Evolutionary conservation across 2,888 invertebrate species (phyloP).

Genomic region (Oconnorella tubifera): DNA sequence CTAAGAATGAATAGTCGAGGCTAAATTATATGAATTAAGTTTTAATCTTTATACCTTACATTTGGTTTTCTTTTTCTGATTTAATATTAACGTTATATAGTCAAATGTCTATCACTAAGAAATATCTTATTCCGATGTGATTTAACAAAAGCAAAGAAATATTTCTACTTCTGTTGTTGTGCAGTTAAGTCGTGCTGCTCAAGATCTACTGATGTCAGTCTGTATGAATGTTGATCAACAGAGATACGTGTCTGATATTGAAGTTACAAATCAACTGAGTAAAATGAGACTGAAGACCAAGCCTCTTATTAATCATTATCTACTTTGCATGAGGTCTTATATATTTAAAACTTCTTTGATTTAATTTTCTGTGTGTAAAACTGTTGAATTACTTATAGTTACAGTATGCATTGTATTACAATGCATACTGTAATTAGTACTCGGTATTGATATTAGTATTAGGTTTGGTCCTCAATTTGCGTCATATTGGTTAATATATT

Average conservation of each 20-base stretch:
- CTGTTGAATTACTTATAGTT: background rate
- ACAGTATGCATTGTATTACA: background rate
- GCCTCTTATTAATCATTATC: conserved; percentile 81
- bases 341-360: background rate
- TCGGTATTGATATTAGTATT: background rate
- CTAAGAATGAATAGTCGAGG: too few relatives aligned
- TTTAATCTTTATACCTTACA: too few relatives aligned
- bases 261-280: conserved; percentile 78
- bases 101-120: too few relatives aligned
- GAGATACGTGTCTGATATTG: conserved; percentile 66
- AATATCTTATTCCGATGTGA: too few relatives aligned
- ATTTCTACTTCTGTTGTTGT: conserved; percentile 82
- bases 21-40: too few relatives aligned
- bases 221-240: conserved; percentile 76
- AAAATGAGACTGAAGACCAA: conserved; percentile 91
- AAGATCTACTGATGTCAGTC: conserved; percentile 83
- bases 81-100: too few relatives aligned
- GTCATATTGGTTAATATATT: background rate
- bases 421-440: background rate
- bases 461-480: background rate
- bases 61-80: too few relatives aligned
- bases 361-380: background rate
- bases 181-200: conserved; percentile 80
- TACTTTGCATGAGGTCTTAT: conserved; percentile 69
- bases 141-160: conserved; percentile 85